These are phyloP conservation scores for Temnothorax rugatulus DNA, from an alignment of 2,888 invertebrate species.

Conservation along the genomic window DNA sequence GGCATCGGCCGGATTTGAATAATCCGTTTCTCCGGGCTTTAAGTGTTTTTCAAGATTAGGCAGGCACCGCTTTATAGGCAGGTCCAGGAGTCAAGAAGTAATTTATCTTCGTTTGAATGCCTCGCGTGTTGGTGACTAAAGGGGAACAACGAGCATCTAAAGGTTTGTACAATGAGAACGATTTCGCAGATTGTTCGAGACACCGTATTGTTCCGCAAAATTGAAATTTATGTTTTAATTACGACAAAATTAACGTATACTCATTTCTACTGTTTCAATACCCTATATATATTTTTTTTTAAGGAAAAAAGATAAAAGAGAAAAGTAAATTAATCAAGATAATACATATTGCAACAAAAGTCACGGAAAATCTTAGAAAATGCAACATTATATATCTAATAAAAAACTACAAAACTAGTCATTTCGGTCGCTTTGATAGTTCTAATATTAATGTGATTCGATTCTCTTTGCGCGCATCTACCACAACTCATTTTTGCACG, in stretches of 20 bases:
- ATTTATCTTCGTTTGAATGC: conserved; percentile 78
- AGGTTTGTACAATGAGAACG: conserved; percentile 34
- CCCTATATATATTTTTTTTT: background rate
- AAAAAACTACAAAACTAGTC: background rate
- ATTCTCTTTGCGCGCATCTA: background rate
- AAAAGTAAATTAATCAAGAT: background rate
- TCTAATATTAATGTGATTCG: background rate
- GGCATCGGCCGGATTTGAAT: conserved; percentile 72
- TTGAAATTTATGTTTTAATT: background rate
- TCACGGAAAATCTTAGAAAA: background rate
- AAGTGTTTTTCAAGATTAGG: conserved; percentile 79
- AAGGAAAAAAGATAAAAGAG: background rate
- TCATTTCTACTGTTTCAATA: background rate
- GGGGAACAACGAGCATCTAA: conserved; percentile 22
- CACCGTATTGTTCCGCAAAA: background rate
- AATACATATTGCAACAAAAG: background rate
- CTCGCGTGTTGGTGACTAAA: conserved; percentile 53
- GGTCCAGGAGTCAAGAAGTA: conserved; percentile 69
- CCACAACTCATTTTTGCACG: background rate
- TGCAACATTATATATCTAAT: background rate
- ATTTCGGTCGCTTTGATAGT: background rate
- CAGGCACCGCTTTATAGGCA: conserved; percentile 71
- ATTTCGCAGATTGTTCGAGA: conserved; percentile 46
- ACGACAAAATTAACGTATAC: background rate
- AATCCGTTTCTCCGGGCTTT: conserved; percentile 73